Conservation (phyloP, 2,797 vertebrate genomes). For the Trichosurus vulpecula region DNA sequence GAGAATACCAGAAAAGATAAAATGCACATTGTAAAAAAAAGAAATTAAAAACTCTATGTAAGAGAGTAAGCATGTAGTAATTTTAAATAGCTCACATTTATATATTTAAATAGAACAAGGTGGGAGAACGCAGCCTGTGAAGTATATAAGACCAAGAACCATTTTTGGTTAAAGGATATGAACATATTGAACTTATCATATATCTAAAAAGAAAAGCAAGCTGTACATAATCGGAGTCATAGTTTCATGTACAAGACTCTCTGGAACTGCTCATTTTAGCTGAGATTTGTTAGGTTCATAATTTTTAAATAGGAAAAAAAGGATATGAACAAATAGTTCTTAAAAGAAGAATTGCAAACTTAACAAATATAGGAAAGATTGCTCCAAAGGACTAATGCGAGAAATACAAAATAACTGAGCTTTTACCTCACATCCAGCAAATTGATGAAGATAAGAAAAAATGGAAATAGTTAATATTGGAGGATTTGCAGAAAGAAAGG, state of each 20-base stretch:
- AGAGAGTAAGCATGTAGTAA: neutral
- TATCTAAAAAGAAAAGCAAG: neutral
- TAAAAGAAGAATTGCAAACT: slow-evolving; percentile 40
- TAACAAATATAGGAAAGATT: slow-evolving; percentile 9
- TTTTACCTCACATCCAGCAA: neutral
- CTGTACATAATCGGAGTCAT: neutral
- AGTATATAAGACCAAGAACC: neutral
- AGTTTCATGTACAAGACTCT: neutral
- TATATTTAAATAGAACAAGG: neutral
- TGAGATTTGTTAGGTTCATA: slow-evolving; percentile 4
- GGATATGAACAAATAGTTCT: slow-evolving; percentile 6
- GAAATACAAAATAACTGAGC: neutral
- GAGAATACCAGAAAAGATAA: slow-evolving; percentile 44
- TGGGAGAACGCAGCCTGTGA: neutral
- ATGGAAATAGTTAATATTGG: neutral
- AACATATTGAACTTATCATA: neutral
- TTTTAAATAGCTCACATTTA: neutral
- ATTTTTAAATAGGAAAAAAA: neutral
- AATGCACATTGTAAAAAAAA: neutral
- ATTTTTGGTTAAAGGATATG: neutral
- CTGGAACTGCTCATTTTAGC: neutral
- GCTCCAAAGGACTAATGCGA: neutral
- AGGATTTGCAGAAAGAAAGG: neutral
- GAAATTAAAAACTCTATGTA: neutral
- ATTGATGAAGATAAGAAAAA: neutral